phyloP scores from a whole-genome alignment of 1,140 invertebrate genomes.

The Drosophila aff. region DNA sequence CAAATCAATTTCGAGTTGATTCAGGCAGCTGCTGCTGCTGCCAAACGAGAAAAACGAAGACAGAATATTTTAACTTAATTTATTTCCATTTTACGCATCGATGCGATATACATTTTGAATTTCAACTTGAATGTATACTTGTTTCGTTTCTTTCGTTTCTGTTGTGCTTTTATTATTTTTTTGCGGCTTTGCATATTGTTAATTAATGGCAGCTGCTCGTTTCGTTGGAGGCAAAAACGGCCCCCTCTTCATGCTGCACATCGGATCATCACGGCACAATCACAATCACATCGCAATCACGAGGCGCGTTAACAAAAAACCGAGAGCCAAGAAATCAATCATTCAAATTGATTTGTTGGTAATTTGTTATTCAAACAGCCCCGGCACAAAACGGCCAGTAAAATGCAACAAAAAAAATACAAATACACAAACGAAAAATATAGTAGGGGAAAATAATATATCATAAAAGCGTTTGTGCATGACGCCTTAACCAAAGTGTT shows the following conservation, averaged over 20 bases:
- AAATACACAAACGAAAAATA: slow-evolving; percentile 35
- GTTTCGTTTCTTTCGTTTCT: slow-evolving; percentile 31
- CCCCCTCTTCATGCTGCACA: slow-evolving; percentile 42
- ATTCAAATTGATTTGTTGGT: slow-evolving; percentile 79
- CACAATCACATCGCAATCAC: slow-evolving; percentile 48
- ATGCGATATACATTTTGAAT: slow-evolving; percentile 54
- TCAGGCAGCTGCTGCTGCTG: slow-evolving; percentile 57
- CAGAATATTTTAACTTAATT: slow-evolving; percentile 83
- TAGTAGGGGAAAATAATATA: slow-evolving; percentile 24
- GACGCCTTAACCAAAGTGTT: slow-evolving; percentile 66
- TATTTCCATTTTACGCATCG: slow-evolving; percentile 71
- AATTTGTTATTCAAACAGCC: slow-evolving; percentile 79
- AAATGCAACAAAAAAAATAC: slow-evolving; percentile 50
- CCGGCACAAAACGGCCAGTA: slow-evolving; percentile 49
- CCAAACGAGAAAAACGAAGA: slow-evolving; percentile 71
- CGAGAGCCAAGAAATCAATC: slow-evolving; percentile 79
- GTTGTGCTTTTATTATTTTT: slow-evolving; percentile 33
- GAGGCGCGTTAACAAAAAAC: slow-evolving; percentile 39
- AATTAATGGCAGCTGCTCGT: slow-evolving; percentile 70
- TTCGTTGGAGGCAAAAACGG: slow-evolving; percentile 40
- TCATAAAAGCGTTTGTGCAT: slow-evolving; percentile 42
- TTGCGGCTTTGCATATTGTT: slow-evolving; percentile 71
- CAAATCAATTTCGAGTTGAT: slow-evolving; percentile 57
- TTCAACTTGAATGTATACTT: slow-evolving; percentile 33
- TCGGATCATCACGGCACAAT: slow-evolving; percentile 1